phyloP scores from a whole-genome alignment of 2,888 invertebrate species.

The Eledona agricola region DNA sequence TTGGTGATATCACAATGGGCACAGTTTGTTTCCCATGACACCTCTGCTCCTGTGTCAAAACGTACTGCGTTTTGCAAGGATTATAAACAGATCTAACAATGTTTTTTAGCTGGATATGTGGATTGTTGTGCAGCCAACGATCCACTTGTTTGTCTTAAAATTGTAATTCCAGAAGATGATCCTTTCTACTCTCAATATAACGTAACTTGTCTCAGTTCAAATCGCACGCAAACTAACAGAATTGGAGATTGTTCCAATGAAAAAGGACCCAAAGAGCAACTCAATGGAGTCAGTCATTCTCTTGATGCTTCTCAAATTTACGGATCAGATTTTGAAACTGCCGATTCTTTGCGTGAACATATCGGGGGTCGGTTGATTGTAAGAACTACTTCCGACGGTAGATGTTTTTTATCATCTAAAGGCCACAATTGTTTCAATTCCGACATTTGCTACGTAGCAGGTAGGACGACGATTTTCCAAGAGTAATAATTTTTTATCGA shows the following conservation, averaged over 20 bases:
- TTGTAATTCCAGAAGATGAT: slow-evolving; percentile 58
- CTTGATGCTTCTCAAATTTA: slow-evolving; percentile 37
- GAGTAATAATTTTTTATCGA: slow-evolving; percentile 21
- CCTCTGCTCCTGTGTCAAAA: slow-evolving; percentile 35
- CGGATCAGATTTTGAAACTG: slow-evolving; percentile 19
- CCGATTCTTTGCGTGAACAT: slow-evolving; percentile 27
- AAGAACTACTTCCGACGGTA: slow-evolving; percentile 13
- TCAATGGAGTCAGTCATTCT: slow-evolving; percentile 35
- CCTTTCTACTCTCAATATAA: slow-evolving; percentile 48
- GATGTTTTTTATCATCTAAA: slow-evolving; percentile 19
- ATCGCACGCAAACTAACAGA: slow-evolving; percentile 54
- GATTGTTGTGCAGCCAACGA: slow-evolving; percentile 31
- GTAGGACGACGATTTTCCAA: not conserved
- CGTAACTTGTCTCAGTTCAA: slow-evolving; percentile 58
- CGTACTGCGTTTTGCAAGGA: too few relatives aligned
- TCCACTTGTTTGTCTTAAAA: slow-evolving; percentile 43
- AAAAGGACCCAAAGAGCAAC: slow-evolving; percentile 33
- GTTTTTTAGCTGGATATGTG: slow-evolving; percentile 3
- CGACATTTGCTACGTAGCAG: slow-evolving; percentile 25
- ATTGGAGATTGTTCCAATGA: slow-evolving; percentile 45
- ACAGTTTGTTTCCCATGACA: slow-evolving; percentile 58
- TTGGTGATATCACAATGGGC: slow-evolving; percentile 55
- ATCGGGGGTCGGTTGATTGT: slow-evolving; percentile 20
- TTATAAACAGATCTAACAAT: too few relatives aligned
- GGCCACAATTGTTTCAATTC: slow-evolving; percentile 21